A percentile compares a stretch with the other conserved stretches of the same genome.
Conservation (phyloP, 2,797 vertebrate genomes). For the Ispidina picta region DNA sequence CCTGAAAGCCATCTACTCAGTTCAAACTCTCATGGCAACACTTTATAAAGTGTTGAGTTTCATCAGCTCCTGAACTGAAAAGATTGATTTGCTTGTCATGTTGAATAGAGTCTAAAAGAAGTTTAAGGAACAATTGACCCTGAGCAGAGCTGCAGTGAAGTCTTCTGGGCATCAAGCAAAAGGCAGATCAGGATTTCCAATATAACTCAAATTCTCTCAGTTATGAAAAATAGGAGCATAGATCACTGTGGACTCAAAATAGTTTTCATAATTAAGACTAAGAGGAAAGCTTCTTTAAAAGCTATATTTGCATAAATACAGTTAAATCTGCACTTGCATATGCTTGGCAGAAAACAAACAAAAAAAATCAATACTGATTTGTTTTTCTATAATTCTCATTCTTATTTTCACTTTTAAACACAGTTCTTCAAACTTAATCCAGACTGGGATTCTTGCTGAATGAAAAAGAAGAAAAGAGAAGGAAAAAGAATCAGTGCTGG, state of each 20-base stretch:
- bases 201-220: constrained; percentile 69
- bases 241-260: constrained; percentile 54
- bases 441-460: neutral
- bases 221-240: constrained; percentile 42
- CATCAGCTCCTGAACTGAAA: constrained; percentile 78
- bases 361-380: neutral
- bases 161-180: constrained; percentile 69
- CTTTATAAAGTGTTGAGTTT: constrained; percentile 79
- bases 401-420: constrained; percentile 42
- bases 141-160: constrained; percentile 50
- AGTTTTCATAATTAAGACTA: constrained; percentile 74
- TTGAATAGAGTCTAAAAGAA: constrained; percentile 77
- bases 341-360: neutral
- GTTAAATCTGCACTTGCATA: constrained; percentile 29
- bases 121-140: constrained; percentile 80
- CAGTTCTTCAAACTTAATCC: constrained; percentile 12
- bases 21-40: constrained; percentile 71
- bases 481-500: neutral
- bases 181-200: constrained; percentile 68
- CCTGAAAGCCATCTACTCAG: constrained; percentile 74
- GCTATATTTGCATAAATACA: constrained; percentile 51
- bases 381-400: constrained; percentile 23
- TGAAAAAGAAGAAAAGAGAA: neutral
- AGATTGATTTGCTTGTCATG: constrained; percentile 82
- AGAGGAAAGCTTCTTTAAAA: constrained; percentile 66